A percentile compares a stretch with the other conserved stretches of the same genome.
Conservation (phyloP, 2,113 vertebrate genomes). For the Phyllostomus hastatus region DNA sequence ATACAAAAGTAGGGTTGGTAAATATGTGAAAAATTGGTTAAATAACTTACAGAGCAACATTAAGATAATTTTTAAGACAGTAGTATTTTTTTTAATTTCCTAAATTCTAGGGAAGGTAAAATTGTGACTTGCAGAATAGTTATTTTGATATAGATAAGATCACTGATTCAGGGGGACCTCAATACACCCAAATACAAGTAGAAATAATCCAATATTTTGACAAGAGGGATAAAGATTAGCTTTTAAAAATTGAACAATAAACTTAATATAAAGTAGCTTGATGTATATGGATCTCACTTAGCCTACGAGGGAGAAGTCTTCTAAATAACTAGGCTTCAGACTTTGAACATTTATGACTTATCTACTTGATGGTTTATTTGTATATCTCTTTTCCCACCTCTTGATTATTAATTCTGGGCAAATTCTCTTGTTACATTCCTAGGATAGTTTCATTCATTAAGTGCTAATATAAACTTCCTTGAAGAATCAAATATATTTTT, state of each 20-base stretch:
- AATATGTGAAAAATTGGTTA: not conserved
- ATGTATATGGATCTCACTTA: not conserved
- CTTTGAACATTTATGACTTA: not conserved
- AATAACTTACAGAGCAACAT: not conserved
- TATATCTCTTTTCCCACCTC: not conserved
- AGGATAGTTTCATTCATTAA: not conserved
- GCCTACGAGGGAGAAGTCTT: not conserved
- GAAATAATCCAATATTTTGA: constrained; percentile 13
- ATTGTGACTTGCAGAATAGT: not conserved
- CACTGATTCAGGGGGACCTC: not conserved
- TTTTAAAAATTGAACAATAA: not conserved
- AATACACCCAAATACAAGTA: not conserved
- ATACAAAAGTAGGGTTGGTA: not conserved
- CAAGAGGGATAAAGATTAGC: not conserved
- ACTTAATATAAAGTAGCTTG: not conserved
- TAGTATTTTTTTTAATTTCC: not conserved
- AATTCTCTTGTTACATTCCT: not conserved
- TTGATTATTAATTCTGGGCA: not conserved
- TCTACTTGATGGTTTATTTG: not conserved
- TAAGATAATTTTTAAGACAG: not conserved
- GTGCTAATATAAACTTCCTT: not conserved
- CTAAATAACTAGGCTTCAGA: not conserved
- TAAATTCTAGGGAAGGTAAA: not conserved
- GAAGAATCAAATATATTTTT: not conserved
- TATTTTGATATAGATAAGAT: constrained; percentile 1